phyloP scores from a whole-genome alignment of 2,797 vertebrate species.

The Acanthiza pusilla region DNA sequence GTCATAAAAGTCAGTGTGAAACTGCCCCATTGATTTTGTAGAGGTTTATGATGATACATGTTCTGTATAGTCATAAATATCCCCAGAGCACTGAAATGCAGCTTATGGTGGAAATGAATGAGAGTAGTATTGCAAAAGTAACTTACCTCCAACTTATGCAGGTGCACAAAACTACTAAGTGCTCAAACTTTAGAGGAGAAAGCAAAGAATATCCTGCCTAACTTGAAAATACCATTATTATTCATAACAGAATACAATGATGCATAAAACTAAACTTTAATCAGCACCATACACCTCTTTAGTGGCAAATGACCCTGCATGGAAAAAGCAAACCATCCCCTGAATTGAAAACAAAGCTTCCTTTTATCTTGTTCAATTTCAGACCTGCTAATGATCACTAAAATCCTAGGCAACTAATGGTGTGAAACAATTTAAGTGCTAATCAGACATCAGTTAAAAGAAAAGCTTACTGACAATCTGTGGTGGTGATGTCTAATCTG shows the following conservation, averaged over 20 bases:
- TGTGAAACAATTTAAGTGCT: background rate
- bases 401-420: background rate
- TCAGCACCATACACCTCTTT: background rate
- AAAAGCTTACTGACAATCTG: background rate
- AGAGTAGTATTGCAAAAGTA: background rate
- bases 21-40: background rate
- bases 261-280: background rate
- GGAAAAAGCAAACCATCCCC: background rate
- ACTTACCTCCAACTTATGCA: background rate
- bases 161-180: background rate
- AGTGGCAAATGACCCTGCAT: background rate
- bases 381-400: background rate
- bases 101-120: background rate
- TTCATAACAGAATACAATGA: background rate
- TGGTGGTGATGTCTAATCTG: background rate
- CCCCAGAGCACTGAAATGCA: background rate
- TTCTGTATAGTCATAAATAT: background rate
- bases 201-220: background rate
- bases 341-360: background rate
- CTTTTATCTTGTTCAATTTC: slow-evolving; percentile 15
- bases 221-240: background rate
- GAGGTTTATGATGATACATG: background rate
- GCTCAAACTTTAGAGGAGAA: background rate
- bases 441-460: background rate
- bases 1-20: background rate